Evolutionary conservation across 2,113 vertebrate genomes (phyloP).

Genomic region (Himantopus leucocephalus): DNA sequence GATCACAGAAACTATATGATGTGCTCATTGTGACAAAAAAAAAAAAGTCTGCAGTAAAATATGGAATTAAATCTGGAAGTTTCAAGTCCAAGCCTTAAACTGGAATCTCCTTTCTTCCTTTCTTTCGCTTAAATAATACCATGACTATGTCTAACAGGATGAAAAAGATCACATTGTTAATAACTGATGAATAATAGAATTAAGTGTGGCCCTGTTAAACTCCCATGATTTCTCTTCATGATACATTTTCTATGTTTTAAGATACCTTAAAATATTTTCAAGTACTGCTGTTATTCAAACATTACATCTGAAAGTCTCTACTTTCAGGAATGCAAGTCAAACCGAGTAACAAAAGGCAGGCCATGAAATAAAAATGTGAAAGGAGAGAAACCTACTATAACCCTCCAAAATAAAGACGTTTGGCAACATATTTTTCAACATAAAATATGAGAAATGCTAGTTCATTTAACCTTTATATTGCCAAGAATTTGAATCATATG

Average conservation of each 20-base stretch:
- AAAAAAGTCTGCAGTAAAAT: neutral
- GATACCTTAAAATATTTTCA: neutral
- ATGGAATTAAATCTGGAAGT: neutral
- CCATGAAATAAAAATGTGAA: neutral
- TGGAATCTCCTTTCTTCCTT: neutral
- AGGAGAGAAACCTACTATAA: neutral
- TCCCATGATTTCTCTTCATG: neutral
- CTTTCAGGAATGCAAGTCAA: neutral
- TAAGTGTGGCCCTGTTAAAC: neutral
- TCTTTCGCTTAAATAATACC: neutral
- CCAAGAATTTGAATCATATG: constrained; percentile 44
- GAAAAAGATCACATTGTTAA: neutral
- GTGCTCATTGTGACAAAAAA: neutral
- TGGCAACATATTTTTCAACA: constrained; percentile 35
- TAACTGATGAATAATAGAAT: neutral
- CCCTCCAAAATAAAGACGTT: constrained; percentile 2
- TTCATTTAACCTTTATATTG: constrained; percentile 27
- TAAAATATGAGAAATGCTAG: constrained; percentile 29
- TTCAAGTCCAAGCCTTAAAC: neutral
- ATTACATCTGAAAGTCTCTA: neutral
- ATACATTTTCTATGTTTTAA: neutral
- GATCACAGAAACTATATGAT: neutral
- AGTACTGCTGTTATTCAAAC: neutral
- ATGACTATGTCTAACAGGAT: neutral
- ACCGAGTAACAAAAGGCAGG: constrained; percentile 4